Base-by-base conservation (phyloP, 2,888 invertebrate genomes). In the Spisula solida region DNA sequence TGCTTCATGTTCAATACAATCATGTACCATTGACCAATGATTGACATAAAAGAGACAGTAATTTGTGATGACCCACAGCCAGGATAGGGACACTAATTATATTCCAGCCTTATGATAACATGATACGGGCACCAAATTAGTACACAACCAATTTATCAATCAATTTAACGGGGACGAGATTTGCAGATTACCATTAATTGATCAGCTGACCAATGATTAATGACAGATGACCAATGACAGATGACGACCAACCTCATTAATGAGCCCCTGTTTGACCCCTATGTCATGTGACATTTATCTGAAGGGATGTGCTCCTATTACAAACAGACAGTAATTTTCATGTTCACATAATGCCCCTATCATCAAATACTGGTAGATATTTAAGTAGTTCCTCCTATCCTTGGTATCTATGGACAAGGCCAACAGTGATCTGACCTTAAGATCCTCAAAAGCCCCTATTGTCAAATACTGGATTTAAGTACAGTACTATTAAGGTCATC, bases 181-280 rank as follows among this genome's bases (percentile, higher is more conserved):
- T 41, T 75, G 47, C 29, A 29, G 75, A 83, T 75, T 83, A 83
- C 51, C 83, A 83, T 29, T 75, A 75, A 75, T 83, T 83, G 41
- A 25, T 75, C n/a, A 31, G 31, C 18, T 83, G 66, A 55, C 47
- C 75, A 70, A 10, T 83, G 55, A 70, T 75, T 25, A 70, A 75
- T 29, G 29, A 31, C 51, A 29, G 48, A 41, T 75, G 82, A 83
- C 29, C 29, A 51, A n/a, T 48, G 25, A 14, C 70, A 83, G 75
- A 83, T 66, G 83, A 48, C 75, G 75, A 75, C 25, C 75, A 83
- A 70, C 51, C 31, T 75, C 75, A 83, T 70, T 75, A 83, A 83
- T 51, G 31, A 83, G 48, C 48, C 29, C 75, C 16, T 34, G 29
- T 75, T 31, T 75, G 75, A 31, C 75, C 75, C 75, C 75, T 75